phyloP scores from a whole-genome alignment of 2,888 invertebrate genomes.

The Drosophila pegasa region DNA sequence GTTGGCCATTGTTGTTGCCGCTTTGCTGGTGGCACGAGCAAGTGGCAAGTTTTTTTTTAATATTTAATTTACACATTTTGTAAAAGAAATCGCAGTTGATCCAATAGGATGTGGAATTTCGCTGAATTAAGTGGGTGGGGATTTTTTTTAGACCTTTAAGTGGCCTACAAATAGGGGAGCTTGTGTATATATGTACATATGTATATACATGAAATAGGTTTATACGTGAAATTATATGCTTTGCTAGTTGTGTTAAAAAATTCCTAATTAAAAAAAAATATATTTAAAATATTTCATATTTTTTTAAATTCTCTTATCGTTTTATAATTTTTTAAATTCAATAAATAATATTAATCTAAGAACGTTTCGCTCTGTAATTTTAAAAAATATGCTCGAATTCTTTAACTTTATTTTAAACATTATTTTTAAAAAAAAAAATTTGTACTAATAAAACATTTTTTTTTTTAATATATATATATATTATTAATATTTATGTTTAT shows the following conservation, averaged over 20 bases:
- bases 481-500: neutral
- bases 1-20: constrained; percentile 8
- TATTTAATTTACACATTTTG: constrained; percentile 65
- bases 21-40: constrained; percentile 43
- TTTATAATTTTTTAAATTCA: too few species aligned
- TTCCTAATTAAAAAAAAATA: neutral
- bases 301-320: too few species aligned
- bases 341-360: too few species aligned
- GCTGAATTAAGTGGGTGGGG: neutral
- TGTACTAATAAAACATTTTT: too few species aligned
- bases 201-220: too few species aligned
- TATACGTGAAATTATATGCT: too few species aligned
- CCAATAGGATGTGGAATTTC: neutral
- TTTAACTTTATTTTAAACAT: too few species aligned
- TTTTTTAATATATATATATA: neutral
- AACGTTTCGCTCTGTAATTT: too few species aligned
- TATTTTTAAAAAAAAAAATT: too few species aligned
- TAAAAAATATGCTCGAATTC: too few species aligned
- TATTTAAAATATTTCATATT: too few species aligned
- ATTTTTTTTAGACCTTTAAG: neutral
- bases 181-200: neutral
- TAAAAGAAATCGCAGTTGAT: constrained; percentile 71
- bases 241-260: too few species aligned
- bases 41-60: constrained; percentile 22
- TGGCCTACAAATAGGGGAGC: neutral